Evolutionary conservation across 2,888 invertebrate genomes (phyloP).

Genomic region (Nineta flava): DNA sequence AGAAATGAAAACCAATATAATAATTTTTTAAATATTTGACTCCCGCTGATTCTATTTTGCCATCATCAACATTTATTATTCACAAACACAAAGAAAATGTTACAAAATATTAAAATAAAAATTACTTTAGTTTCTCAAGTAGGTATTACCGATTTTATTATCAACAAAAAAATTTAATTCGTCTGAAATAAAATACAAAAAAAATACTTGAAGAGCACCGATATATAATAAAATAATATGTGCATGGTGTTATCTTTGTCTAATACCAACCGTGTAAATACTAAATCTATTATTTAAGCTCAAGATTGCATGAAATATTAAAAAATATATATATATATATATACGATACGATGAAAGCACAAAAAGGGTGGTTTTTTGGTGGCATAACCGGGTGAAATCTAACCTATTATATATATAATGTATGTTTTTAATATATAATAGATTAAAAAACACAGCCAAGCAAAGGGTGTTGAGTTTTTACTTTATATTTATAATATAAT

Average conservation of each 20-base stretch:
- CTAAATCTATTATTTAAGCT: not conserved
- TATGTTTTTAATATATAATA: too few species aligned
- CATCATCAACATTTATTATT: not conserved
- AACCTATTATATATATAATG: too few species aligned
- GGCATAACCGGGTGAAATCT: too few species aligned
- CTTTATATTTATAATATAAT: too few species aligned
- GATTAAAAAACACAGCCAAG: too few species aligned
- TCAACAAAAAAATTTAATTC: not conserved
- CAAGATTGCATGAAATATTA: not conserved
- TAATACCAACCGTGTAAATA: too few species aligned
- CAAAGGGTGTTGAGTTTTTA: too few species aligned
- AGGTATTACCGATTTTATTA: not conserved
- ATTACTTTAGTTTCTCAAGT: not conserved
- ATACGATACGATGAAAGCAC: not conserved
- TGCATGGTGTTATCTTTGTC: too few species aligned
- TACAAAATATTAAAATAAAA: conserved; percentile 1
- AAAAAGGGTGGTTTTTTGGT: not conserved
- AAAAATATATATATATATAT: not conserved
- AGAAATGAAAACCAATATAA: too few species aligned
- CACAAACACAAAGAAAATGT: not conserved
- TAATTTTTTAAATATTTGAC: not conserved
- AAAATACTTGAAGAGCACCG: not conserved
- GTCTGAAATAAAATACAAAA: not conserved
- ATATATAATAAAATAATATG: too few species aligned
- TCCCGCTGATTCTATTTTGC: conserved; percentile 1